These are phyloP conservation scores for Prostheceraeus crozeri DNA, from an alignment of 2,888 invertebrate genomes.

Conservation along the genomic window DNA sequence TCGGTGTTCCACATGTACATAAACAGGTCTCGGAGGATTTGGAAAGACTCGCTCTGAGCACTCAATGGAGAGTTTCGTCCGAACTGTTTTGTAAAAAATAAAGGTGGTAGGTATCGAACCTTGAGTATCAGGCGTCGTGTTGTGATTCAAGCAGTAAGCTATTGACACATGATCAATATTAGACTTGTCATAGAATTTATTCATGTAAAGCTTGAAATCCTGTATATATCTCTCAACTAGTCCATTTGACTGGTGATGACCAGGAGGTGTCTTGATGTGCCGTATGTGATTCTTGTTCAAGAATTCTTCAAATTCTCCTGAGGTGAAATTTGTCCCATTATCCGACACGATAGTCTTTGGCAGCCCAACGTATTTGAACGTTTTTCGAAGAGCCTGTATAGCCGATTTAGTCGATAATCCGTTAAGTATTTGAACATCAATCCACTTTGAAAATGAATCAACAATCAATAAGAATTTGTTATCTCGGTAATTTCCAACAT, in stretches of 20 bases:
- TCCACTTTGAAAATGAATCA: constrained; percentile 30
- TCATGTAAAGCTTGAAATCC: constrained; percentile 3
- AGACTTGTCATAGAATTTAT: neutral
- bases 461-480: too few species aligned
- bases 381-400: constrained; percentile 5
- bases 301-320: constrained; percentile 16
- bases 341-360: constrained; percentile 18
- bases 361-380: constrained; percentile 4
- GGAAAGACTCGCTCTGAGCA: too few species aligned
- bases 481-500: too few species aligned
- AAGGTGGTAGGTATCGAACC: constrained; percentile 13
- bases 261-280: neutral
- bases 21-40: too few species aligned
- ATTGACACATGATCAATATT: neutral
- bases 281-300: neutral
- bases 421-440: constrained; percentile 22
- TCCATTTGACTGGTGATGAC: constrained; percentile 18
- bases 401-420: constrained; percentile 12
- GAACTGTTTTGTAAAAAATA: too few species aligned
- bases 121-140: constrained; percentile 4
- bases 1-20: too few species aligned
- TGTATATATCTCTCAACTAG: constrained; percentile 1
- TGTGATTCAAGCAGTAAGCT: constrained; percentile 18
- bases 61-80: too few species aligned
- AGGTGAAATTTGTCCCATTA: constrained; percentile 31